Conservation (phyloP, 2,888 invertebrate genomes). For the Dioctria linearis region DNA sequence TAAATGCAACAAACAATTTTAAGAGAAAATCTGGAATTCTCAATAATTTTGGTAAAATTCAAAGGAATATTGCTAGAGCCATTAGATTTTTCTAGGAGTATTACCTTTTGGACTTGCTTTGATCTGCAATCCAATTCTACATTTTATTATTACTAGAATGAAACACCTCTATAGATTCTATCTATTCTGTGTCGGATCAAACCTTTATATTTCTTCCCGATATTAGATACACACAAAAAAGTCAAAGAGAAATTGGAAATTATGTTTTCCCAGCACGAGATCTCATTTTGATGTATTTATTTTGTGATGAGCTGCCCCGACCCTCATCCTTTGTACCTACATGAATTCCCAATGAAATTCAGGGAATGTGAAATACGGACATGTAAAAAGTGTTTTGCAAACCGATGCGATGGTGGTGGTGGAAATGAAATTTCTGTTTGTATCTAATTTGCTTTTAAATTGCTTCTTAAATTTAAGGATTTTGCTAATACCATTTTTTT, state of each 20-base stretch:
- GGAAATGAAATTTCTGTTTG: conserved; percentile 48
- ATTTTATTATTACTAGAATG: too few species aligned
- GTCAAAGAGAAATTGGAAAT: conserved; percentile 51
- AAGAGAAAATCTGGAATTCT: too few species aligned
- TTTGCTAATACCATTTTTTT: background rate
- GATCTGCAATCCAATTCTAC: background rate
- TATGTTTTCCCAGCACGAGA: conserved; percentile 53
- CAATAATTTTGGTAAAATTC: too few species aligned
- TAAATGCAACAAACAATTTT: too few species aligned
- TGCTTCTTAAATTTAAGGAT: conserved; percentile 49
- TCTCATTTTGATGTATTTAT: conserved; percentile 52
- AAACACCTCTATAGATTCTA: too few species aligned
- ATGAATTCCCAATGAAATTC: conserved; percentile 22
- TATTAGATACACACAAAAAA: background rate
- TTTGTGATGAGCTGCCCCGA: conserved; percentile 31
- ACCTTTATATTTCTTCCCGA: background rate
- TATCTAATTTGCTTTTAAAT: conserved; percentile 54
- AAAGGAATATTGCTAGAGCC: too few species aligned
- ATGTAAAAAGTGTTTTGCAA: conserved; percentile 38
- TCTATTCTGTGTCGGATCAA: too few species aligned
- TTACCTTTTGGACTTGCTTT: background rate
- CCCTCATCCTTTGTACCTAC: background rate
- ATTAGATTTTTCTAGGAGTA: background rate
- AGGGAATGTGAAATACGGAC: conserved; percentile 21
- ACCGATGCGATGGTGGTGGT: background rate